Percentiles rank a stretch among this genome's conserved stretches.
phyloP scores from a whole-genome alignment of 2,888 invertebrate species.

The Protonemura montana region DNA sequence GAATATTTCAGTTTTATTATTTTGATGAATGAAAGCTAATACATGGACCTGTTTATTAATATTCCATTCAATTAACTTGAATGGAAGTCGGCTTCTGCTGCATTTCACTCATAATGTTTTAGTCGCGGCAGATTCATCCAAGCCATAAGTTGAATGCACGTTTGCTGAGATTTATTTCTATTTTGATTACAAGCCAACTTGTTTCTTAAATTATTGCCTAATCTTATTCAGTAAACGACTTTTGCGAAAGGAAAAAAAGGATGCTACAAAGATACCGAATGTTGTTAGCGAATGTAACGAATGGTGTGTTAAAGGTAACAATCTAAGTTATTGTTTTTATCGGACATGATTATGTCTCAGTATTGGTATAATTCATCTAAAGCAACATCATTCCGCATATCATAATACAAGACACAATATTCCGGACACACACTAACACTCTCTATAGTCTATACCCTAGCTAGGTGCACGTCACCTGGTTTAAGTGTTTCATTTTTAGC shows the following conservation, averaged over 20 bases:
- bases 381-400: constrained; percentile 16
- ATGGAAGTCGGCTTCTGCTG: background rate
- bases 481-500: background rate
- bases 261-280: background rate
- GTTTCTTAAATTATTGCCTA: constrained; percentile 4
- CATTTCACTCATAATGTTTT: background rate
- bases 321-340: constrained; percentile 28
- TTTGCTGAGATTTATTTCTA: background rate
- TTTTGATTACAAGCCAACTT: constrained; percentile 7
- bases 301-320: constrained; percentile 1
- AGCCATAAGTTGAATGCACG: background rate
- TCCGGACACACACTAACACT: constrained; percentile 18
- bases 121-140: background rate
- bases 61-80: background rate
- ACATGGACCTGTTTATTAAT: background rate
- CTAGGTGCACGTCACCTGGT: background rate
- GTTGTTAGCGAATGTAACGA: constrained; percentile 4
- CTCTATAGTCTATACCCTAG: background rate
- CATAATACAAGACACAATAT: background rate
- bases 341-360: constrained; percentile 26
- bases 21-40: background rate
- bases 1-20: background rate
- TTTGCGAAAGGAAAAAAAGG: background rate
- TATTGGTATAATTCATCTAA: background rate
- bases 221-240: constrained; percentile 9